phyloP scores from a whole-genome alignment of 92 coral and sea anemone genomes.

The Actinernus sp. region DNA sequence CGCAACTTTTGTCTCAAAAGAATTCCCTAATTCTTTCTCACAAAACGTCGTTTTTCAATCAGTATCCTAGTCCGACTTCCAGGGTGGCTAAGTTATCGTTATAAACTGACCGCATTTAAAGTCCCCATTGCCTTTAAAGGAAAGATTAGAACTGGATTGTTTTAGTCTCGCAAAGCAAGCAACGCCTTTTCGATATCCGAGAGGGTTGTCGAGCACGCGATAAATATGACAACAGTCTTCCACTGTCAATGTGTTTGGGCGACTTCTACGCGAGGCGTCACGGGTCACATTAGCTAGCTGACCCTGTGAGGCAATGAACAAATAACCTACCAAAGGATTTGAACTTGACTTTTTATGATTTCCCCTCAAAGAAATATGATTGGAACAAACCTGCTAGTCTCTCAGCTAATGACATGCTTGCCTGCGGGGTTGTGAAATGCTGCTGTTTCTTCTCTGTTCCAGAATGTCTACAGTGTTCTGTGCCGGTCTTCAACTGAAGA shows the following conservation, averaged over 20 bases:
- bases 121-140: slow-evolving; percentile 42
- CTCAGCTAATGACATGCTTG: slow-evolving; percentile 83
- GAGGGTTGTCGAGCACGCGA: slow-evolving; percentile 5
- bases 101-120: no score
- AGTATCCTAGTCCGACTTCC: no score
- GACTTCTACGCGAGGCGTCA: not conserved
- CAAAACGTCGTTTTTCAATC: no score
- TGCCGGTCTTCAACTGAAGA: slow-evolving; percentile 44
- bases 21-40: no score
- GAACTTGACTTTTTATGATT: not conserved
- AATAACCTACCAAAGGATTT: no score
- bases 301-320: no score
- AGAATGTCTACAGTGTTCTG: slow-evolving; percentile 9
- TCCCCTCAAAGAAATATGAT: not conserved
- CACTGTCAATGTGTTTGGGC: slow-evolving; percentile 6
- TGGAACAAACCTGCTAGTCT: slow-evolving; percentile 80
- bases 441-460: slow-evolving; percentile 24
- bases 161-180: not conserved
- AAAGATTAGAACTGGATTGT: slow-evolving; percentile 32
- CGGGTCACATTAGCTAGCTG: slow-evolving; percentile 15
- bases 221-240: not conserved
- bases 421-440: slow-evolving; percentile 3
- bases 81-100: no score
- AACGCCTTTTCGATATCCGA: slow-evolving; percentile 33
- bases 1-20: no score